Base-by-base conservation (phyloP, 2,888 invertebrate genomes). In the Agonopterix heracliana region DNA sequence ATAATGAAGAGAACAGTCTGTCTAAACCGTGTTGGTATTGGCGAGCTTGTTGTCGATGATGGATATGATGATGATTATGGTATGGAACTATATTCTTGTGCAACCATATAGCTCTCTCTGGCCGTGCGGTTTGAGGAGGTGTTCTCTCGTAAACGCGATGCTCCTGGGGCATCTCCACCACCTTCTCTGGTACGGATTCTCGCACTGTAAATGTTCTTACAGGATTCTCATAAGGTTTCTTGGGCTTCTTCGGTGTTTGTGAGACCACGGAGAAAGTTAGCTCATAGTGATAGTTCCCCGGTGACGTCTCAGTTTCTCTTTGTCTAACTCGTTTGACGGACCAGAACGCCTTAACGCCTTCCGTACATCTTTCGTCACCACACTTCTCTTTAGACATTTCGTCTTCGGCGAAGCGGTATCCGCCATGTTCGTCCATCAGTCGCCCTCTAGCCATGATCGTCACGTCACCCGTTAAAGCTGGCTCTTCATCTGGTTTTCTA, bases 241-340 rank as follows among this genome's bases (percentile, higher is more conserved):
- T 78, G 45, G 75, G 68, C 48, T 79, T 78, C 50, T 78, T 82
- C n/a, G 89, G 79, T 2, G 90, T 89, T 48, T 91, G 90, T 7
- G 87, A 82, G 42, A 74, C 74, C 2, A 94, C 90, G 3, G 91
- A 92, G 64, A 92, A 93, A 64, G 93, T 92, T 54, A 93, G 75
- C 72, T 93, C 93, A 63, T 92, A 93, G 57, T 85, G 81, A 56
- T 87, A 83, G 58, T 86, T 89, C 3, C 83, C 88, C 1, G 74
- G 80, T 38, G 75, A 58, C 1, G 65, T 84, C 77, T 67, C 88
- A 1, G 74, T 70, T 59, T 92, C 91, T 49, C 91, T 86, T 69
- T 94, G 93, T 41, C 93, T 79, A 47, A 93, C 90, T 47, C 93
- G 89, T 73, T 92, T 92, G 3, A 93, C 92, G 0, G 91, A 91